phyloP scores from a whole-genome alignment of 2,797 vertebrate genomes.

The Chelonia mydas region DNA sequence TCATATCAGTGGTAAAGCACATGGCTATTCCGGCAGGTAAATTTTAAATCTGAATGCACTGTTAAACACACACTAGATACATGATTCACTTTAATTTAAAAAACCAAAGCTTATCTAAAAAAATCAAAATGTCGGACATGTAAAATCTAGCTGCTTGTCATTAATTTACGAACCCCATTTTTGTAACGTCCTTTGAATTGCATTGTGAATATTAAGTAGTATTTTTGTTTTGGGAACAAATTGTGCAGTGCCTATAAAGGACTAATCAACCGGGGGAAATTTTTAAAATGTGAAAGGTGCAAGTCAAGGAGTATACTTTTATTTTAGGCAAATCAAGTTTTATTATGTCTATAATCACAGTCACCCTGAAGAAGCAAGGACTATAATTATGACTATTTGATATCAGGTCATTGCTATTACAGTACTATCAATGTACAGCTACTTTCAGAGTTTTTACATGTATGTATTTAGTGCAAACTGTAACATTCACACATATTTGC shows the following conservation, averaged over 20 bases:
- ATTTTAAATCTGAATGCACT: background rate
- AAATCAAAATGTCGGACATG: background rate
- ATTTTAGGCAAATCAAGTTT: background rate
- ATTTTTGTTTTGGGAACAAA: background rate
- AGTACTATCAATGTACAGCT: background rate
- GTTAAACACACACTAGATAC: background rate
- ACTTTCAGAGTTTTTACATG: background rate
- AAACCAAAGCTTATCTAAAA: background rate
- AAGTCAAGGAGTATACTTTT: background rate
- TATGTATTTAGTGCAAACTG: background rate
- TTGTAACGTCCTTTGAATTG: background rate
- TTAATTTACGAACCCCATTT: background rate
- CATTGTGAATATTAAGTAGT: fast-evolving
- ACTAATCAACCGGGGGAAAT: fast-evolving
- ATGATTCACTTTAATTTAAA: background rate
- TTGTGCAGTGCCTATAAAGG: background rate
- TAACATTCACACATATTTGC: background rate
- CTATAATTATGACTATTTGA: background rate
- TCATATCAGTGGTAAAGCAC: background rate
- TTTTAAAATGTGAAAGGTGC: background rate
- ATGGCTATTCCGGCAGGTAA: background rate
- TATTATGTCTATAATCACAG: background rate
- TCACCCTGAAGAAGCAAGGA: background rate
- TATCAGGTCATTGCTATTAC: background rate
- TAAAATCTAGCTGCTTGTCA: background rate